These are phyloP conservation scores for Mus pahari DNA, from an alignment of 2,113 vertebrate genomes.

Conservation along the genomic window DNA sequence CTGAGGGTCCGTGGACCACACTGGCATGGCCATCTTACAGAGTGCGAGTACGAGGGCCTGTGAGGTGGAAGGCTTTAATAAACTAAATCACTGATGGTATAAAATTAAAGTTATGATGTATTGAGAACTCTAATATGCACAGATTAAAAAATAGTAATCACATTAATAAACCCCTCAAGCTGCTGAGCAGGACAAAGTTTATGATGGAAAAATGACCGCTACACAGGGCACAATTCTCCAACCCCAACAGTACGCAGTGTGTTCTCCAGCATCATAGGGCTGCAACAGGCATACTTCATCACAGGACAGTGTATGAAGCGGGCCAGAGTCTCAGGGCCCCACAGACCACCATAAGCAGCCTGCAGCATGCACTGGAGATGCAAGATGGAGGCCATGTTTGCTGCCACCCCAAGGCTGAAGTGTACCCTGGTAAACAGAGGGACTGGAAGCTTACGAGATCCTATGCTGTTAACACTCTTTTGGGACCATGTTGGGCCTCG, in stretches of 20 bases:
- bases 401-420: neutral
- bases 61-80: constrained; percentile 15
- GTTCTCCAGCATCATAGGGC: constrained; percentile 69
- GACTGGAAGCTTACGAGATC: neutral
- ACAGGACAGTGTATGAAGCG: neutral
- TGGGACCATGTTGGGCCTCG: neutral
- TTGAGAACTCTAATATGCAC: constrained; percentile 39
- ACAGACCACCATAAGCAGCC: constrained; percentile 18
- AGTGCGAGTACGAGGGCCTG: neutral
- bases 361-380: constrained; percentile 34
- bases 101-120: constrained; percentile 34
- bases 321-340: neutral
- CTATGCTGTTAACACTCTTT: neutral
- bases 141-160: constrained; percentile 38
- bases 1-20: neutral
- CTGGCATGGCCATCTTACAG: neutral
- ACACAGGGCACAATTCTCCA: constrained; percentile 73
- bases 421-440: neutral
- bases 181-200: constrained; percentile 68
- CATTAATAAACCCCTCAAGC: constrained; percentile 72
- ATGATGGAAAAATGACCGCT: constrained; percentile 74
- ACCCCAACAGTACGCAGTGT: constrained; percentile 70
- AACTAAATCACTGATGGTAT: neutral
- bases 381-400: neutral
- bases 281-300: constrained; percentile 58